Evolutionary conservation across 2,888 invertebrate genomes (phyloP).

Genomic region (Drosophila mayaguana): DNA sequence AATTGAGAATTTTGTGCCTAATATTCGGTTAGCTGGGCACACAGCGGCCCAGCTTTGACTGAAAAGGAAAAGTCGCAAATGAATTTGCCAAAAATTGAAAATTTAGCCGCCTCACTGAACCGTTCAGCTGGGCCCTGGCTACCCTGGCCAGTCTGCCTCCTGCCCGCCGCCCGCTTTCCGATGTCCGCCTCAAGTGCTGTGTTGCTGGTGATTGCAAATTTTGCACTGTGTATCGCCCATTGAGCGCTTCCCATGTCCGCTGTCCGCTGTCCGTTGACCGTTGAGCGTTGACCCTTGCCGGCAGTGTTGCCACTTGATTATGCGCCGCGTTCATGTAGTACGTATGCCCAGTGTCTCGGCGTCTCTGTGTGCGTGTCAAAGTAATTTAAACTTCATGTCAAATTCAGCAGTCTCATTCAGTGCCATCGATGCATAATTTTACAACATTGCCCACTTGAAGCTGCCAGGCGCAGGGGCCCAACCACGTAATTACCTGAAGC

Average conservation of each 20-base stretch:
- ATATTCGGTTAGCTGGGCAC: slow-evolving; percentile 51
- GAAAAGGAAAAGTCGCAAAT: slow-evolving; percentile 41
- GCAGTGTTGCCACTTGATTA: slow-evolving; percentile 74
- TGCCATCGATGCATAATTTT: slow-evolving; percentile 82
- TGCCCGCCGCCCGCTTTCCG: slow-evolving; percentile 12
- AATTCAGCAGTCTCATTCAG: slow-evolving; percentile 78
- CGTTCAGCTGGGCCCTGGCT: slow-evolving; percentile 11
- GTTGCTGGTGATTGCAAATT: slow-evolving; percentile 67
- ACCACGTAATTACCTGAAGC: slow-evolving; percentile 76
- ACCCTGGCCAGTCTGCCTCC: background rate
- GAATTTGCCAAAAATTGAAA: slow-evolving; percentile 68
- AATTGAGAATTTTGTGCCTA: slow-evolving; percentile 80
- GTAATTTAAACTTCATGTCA: slow-evolving; percentile 84
- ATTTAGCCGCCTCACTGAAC: slow-evolving; percentile 38
- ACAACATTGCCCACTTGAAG: slow-evolving; percentile 62
- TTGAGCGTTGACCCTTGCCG: slow-evolving; percentile 53
- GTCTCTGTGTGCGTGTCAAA: slow-evolving; percentile 48
- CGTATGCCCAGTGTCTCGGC: slow-evolving; percentile 5
- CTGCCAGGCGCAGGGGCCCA: slow-evolving; percentile 50
- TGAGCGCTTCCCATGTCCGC: slow-evolving; percentile 37
- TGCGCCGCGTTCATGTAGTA: slow-evolving; percentile 37
- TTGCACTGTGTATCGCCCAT: slow-evolving; percentile 46
- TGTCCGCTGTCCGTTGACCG: slow-evolving; percentile 44
- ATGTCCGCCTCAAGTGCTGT: slow-evolving; percentile 46
- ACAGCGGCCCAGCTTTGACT: background rate